These are phyloP conservation scores for Lasiurus cinereus DNA, from an alignment of 2,113 vertebrate genomes.

Conservation along the genomic window DNA sequence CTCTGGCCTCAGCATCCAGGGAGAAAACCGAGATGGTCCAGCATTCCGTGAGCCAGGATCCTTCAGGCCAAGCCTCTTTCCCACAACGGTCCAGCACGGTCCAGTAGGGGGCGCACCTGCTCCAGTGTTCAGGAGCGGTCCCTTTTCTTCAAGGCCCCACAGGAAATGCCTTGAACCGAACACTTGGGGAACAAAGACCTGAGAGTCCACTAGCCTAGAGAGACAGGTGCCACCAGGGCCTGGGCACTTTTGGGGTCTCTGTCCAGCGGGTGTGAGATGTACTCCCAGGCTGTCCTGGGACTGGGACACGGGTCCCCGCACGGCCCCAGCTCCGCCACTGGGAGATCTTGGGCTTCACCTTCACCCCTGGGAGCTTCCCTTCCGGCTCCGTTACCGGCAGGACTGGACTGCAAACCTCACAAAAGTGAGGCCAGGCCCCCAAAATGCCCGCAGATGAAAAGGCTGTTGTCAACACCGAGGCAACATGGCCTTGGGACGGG, in stretches of 20 bases:
- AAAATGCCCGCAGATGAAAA: background rate
- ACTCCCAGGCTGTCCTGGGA: background rate
- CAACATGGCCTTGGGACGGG: background rate
- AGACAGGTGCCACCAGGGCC: background rate
- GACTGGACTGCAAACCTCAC: background rate
- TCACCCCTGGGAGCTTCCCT: background rate
- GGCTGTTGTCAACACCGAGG: background rate
- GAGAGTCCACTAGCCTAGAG: background rate
- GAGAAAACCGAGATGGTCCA: background rate
- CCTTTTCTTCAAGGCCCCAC: background rate
- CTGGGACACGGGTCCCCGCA: background rate
- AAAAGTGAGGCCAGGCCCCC: background rate
- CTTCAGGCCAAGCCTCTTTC: background rate
- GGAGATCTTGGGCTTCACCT: background rate
- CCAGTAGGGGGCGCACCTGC: constrained; percentile 66
- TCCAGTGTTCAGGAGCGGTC: background rate
- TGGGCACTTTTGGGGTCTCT: background rate
- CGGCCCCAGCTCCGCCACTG: background rate
- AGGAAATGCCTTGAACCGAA: background rate
- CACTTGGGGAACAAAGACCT: background rate
- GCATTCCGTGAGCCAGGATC: background rate
- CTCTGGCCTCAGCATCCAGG: background rate
- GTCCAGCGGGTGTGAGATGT: background rate
- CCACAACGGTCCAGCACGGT: fast-evolving
- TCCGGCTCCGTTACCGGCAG: background rate